phyloP scores from a whole-genome alignment of 2,888 invertebrate genomes.

The Bombylius discolor region DNA sequence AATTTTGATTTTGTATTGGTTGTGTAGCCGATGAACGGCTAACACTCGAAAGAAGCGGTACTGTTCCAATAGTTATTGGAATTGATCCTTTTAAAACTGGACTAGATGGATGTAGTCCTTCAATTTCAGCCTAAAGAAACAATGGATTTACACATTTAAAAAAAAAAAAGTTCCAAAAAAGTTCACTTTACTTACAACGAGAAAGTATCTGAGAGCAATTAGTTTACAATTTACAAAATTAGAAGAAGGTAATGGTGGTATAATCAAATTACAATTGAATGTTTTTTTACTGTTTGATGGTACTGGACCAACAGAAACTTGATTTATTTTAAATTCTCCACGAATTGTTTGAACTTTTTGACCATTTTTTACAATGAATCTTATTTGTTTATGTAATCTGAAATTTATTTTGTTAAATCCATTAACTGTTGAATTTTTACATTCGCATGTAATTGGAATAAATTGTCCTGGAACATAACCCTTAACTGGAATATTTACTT shows the following conservation, averaged over 20 bases:
- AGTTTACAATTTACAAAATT: background rate
- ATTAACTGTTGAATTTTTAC: conserved; percentile 45
- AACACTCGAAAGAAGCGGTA: conserved; percentile 17
- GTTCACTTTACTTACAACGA: background rate
- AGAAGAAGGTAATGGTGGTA: background rate
- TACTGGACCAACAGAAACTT: background rate
- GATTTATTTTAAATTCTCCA: background rate
- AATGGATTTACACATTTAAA: no score
- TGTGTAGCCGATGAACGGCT: no score
- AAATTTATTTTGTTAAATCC: background rate
- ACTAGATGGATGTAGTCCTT: background rate
- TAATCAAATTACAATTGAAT: background rate
- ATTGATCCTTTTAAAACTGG: conserved; percentile 15
- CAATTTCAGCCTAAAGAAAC: background rate
- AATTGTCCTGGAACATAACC: conserved; percentile 58
- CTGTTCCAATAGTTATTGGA: conserved; percentile 33
- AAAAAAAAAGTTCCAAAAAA: no score
- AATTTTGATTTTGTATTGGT: no score
- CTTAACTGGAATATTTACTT: background rate
- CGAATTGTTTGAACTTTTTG: background rate
- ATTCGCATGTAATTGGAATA: conserved; percentile 38
- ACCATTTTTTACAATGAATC: background rate
- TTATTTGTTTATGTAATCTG: background rate
- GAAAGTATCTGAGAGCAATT: background rate
- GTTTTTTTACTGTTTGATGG: background rate